Evolutionary conservation across 2,797 vertebrate species (phyloP).

Genomic region (Tadarida brasiliensis): DNA sequence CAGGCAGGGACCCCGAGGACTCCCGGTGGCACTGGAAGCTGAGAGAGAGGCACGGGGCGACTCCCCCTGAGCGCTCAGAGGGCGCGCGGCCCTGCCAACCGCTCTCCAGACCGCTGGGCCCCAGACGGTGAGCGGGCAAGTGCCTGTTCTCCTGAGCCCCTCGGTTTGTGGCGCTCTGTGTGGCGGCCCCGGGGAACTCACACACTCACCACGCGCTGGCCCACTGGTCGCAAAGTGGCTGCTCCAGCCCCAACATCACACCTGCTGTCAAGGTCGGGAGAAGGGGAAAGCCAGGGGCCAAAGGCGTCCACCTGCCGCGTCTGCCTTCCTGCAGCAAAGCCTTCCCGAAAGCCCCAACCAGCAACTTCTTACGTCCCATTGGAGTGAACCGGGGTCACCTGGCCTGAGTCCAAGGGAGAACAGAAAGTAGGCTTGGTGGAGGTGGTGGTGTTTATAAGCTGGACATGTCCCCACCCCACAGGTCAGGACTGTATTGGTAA

Average conservation of each 20-base stretch:
- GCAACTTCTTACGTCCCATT: accelerated
- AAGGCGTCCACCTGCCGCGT: accelerated
- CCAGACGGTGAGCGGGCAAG: too few relatives aligned
- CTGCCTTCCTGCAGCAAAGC: neutral
- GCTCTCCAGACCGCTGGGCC: neutral
- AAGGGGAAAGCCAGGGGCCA: too few relatives aligned
- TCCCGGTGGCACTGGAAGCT: too few relatives aligned
- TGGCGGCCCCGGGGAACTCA: too few relatives aligned
- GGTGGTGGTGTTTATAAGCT: accelerated
- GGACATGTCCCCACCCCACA: neutral
- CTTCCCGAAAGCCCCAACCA: neutral
- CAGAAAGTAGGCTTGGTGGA: accelerated
- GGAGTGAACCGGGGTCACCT: too few relatives aligned
- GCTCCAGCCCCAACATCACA: neutral
- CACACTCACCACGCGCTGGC: accelerated
- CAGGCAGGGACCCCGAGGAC: too few relatives aligned
- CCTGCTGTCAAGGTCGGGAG: neutral
- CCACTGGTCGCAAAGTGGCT: accelerated
- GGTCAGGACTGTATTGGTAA: neutral
- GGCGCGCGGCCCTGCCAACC: accelerated
- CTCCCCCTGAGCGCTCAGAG: neutral
- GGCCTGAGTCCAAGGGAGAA: neutral
- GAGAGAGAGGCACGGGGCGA: too few relatives aligned
- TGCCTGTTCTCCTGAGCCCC: neutral
- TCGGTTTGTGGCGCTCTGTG: accelerated